Evolutionary conservation across 2,113 vertebrate species (phyloP).

Genomic region (Oncorhynchus tshawytscha): DNA sequence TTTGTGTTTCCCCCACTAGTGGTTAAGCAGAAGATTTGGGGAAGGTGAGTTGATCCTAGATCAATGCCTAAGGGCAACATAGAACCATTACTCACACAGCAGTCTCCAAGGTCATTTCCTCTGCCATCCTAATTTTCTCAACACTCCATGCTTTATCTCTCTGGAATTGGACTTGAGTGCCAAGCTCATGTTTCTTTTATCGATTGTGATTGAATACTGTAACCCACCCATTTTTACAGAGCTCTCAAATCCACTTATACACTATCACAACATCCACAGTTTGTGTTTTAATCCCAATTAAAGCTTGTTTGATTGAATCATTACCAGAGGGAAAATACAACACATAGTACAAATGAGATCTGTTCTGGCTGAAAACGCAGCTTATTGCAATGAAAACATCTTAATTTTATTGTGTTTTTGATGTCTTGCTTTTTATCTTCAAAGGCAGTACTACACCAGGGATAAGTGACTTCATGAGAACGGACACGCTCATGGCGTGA

Average conservation of each 20-base stretch:
- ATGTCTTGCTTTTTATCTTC: neutral
- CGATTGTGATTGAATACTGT: neutral
- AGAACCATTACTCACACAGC: too few species aligned
- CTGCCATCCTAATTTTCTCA: neutral
- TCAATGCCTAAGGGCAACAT: too few species aligned
- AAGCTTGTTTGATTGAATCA: neutral
- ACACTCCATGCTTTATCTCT: neutral
- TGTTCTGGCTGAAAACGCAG: neutral
- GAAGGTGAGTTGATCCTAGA: too few species aligned
- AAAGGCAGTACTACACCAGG: neutral
- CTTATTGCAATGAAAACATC: too few species aligned
- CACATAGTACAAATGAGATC: neutral
- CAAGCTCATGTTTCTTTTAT: neutral
- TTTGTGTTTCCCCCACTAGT: neutral
- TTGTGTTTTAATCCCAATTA: neutral
- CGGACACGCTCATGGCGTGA: neutral
- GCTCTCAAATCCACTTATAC: neutral
- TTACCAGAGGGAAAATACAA: neutral
- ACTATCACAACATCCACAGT: neutral
- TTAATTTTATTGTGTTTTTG: neutral
- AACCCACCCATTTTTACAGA: neutral
- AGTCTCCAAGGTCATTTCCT: too few species aligned
- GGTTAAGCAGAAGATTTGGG: neutral
- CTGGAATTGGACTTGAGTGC: neutral
- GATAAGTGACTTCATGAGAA: neutral